Evolutionary conservation across 2,888 invertebrate species (phyloP).

Genomic region (Zygaena filipendulae): DNA sequence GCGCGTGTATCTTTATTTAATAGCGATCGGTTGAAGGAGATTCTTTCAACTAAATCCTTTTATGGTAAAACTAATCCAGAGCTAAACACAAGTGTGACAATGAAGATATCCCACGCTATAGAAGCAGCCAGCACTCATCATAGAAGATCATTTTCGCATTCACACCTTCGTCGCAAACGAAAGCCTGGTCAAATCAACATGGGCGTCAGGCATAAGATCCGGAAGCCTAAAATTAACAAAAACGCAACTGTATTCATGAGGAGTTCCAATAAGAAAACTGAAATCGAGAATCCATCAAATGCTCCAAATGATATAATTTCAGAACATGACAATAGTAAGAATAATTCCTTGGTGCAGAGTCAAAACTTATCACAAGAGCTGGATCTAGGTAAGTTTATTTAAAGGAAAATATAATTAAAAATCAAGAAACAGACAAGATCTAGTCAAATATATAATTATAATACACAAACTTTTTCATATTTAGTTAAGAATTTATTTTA

Average conservation of each 20-base stretch:
- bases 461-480: too few relatives aligned
- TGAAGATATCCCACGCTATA: slow-evolving; percentile 41
- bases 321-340: too few relatives aligned
- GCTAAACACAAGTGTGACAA: slow-evolving; percentile 33
- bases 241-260: slow-evolving; percentile 20
- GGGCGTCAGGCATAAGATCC: slow-evolving; percentile 73
- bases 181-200: slow-evolving; percentile 72
- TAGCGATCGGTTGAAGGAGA: slow-evolving; percentile 51
- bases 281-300: too few relatives aligned
- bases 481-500: too few relatives aligned
- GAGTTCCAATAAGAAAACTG: too few relatives aligned
- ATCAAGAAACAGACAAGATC: too few relatives aligned
- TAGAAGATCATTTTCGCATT: slow-evolving; percentile 31
- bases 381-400: slow-evolving; percentile 36
- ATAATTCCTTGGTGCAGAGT: slow-evolving; percentile 26
- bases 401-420: too few relatives aligned
- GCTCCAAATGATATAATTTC: too few relatives aligned
- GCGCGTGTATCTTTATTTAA: slow-evolving; percentile 54
- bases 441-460: too few relatives aligned
- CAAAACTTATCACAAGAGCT: slow-evolving; percentile 45
- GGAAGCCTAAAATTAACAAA: slow-evolving; percentile 67
- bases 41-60: slow-evolving; percentile 64
- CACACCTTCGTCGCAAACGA: slow-evolving; percentile 34
- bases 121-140: slow-evolving; percentile 29
- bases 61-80: slow-evolving; percentile 62